These are phyloP conservation scores for Listronotus oregonensis DNA, from an alignment of 1,140 invertebrate species.

Conservation along the genomic window DNA sequence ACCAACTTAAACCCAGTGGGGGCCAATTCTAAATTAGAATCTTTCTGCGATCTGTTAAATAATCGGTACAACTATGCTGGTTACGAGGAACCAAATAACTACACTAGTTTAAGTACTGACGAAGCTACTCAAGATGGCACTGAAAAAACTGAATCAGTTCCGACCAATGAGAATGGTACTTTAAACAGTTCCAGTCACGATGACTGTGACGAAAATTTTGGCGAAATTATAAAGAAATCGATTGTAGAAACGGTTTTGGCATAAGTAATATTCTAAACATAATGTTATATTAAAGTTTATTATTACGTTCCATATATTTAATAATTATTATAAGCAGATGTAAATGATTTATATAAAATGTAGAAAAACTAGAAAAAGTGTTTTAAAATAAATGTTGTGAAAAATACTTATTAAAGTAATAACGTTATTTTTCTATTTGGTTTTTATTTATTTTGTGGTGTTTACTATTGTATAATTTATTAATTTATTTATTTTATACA, in stretches of 20 bases:
- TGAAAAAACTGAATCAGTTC: constrained; percentile 15
- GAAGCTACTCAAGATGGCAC: constrained; percentile 18
- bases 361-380: constrained; percentile 52
- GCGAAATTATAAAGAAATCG: constrained; percentile 90
- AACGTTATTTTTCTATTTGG: constrained; percentile 36
- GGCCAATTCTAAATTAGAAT: constrained; percentile 70
- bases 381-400: constrained; percentile 58
- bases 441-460: constrained; percentile 23
- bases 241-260: constrained; percentile 89
- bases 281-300: constrained; percentile 41
- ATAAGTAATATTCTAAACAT: constrained; percentile 57
- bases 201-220: constrained; percentile 78
- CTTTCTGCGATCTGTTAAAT: constrained; percentile 69
- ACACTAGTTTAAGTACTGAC: constrained; percentile 35
- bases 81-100: constrained; percentile 48
- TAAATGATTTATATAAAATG: constrained; percentile 56
- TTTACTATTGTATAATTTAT: too few relatives aligned
- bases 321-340: constrained; percentile 47
- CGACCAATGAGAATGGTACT: constrained; percentile 30
- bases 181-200: constrained; percentile 43
- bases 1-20: constrained; percentile 61
- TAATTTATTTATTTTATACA: too few relatives aligned
- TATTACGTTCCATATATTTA: constrained; percentile 51
- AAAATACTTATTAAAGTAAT: constrained; percentile 45
- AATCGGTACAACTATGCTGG: constrained; percentile 62